Percentiles rank a stretch among this genome's conserved stretches.
Evolutionary conservation across 1,140 invertebrate species (phyloP).

Genomic region (Arctopsyche grandis): DNA sequence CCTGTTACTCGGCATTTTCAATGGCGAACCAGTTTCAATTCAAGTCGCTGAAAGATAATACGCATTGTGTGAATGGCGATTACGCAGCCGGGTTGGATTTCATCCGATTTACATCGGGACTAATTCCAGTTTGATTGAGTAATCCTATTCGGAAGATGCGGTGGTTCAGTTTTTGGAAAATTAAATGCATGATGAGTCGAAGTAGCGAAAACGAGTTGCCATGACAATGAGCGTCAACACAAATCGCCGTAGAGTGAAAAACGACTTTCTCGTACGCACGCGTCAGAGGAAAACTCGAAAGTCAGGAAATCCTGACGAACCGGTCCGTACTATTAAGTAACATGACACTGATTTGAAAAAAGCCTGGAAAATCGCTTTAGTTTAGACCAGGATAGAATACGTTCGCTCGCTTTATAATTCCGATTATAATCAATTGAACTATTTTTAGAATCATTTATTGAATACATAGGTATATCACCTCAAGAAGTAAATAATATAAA

Average conservation of each 20-base stretch:
- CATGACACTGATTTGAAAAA: no score
- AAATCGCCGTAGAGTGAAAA: not conserved
- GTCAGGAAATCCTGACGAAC: slow-evolving; percentile 29
- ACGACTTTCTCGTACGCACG: slow-evolving; percentile 14
- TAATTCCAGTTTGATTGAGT: no score
- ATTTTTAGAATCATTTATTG: no score
- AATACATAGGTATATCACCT: no score
- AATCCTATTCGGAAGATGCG: no score
- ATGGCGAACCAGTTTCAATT: not conserved
- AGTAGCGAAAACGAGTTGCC: slow-evolving; percentile 2
- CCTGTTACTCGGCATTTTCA: not conserved
- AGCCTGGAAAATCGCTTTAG: not conserved
- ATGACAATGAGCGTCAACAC: slow-evolving; percentile 19
- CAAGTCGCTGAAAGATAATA: not conserved
- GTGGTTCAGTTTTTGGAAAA: no score
- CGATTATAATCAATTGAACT: no score
- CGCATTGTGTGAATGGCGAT: not conserved
- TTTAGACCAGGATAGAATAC: no score
- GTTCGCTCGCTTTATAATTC: no score
- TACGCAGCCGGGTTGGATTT: not conserved
- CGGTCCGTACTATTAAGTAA: not conserved
- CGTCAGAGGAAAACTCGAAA: slow-evolving; percentile 11
- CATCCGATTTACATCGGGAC: no score
- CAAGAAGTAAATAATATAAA: no score
- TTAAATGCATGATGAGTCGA: no score